Base-by-base conservation (phyloP, 2,797 vertebrate genomes). In the Anguilla obscura region DNA sequence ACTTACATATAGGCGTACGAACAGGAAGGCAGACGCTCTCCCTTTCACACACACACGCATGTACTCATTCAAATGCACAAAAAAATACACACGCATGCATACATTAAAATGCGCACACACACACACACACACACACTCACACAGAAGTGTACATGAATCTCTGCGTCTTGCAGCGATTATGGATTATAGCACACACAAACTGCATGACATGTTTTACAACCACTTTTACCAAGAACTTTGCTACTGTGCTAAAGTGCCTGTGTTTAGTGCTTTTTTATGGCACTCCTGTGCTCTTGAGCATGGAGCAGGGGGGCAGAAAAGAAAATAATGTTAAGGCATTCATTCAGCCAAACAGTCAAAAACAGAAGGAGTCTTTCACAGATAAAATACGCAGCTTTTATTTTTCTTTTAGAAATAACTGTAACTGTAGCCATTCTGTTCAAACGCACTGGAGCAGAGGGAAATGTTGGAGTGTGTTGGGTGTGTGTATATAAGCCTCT, bases 281-380 rank as follows among this genome's bases (percentile, higher is more conserved):
- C 87, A 85, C 84, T 86, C 84, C 90, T 89, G 88, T 90, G 89
- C 91, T 91, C 85, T 88, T 89, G 90, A 89, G 86, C 85, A 58
- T 89, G 74, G 84, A 83, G 87, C 3, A 0, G 58, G 58, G 3
- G 58, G 60, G 60, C 2, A 21, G 3, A 60, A 69, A 86, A 86
- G 33, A 91, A 85, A 87, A 89, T 89, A 88, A 91, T 91, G 93
- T 93, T 93, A 94, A 92, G 88, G 91, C 90, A 92, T 87, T 88
- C 90, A 91, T 88, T 88, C 79, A 89, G 91, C 88, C 88, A 89
- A 90, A 93, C 93, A 94, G 94, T 94, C 93, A 93, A 88, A 92
- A 91, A 96, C 94, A 95, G 92, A 94, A 91, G 90, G 36, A 90
- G 92, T 93, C 94, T 94, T 95, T 95, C 94, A 95, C 90, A 87